Evolutionary conservation across 2,888 invertebrate species (phyloP).

Genomic region (Orthosia incerta): DNA sequence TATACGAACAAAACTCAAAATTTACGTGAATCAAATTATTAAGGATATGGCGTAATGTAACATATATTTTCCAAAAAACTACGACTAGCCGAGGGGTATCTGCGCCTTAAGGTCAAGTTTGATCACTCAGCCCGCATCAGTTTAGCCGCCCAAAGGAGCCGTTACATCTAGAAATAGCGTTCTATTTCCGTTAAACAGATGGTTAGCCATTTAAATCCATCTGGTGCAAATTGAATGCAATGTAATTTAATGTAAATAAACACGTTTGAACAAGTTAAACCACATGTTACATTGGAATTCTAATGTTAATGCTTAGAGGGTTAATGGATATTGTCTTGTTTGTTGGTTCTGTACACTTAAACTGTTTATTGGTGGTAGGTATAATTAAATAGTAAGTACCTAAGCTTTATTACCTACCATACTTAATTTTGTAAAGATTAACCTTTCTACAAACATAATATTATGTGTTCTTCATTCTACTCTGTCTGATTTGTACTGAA

Average conservation of each 20-base stretch:
- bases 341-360: slow-evolving; percentile 6
- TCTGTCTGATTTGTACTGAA: background rate
- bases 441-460: too few species aligned
- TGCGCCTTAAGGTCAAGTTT: background rate
- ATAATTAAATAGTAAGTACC: background rate
- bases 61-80: too few species aligned
- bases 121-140: slow-evolving; percentile 1
- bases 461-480: background rate
- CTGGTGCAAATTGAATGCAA: slow-evolving; percentile 55
- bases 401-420: background rate
- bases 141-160: slow-evolving; percentile 11
- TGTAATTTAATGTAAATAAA: slow-evolving; percentile 53
- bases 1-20: too few species aligned
- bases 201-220: slow-evolving; percentile 52
- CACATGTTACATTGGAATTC: slow-evolving; percentile 33
- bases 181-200: slow-evolving; percentile 56
- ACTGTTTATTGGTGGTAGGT: background rate
- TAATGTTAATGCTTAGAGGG: slow-evolving; percentile 25
- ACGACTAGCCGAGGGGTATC: too few species aligned
- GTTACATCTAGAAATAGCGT: slow-evolving; percentile 41
- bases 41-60: too few species aligned
- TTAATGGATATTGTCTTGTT: slow-evolving; percentile 26
- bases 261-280: slow-evolving; percentile 34
- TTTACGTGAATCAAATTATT: too few species aligned
- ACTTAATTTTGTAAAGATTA: background rate